A percentile compares a stretch with the other conserved stretches of the same genome.
Conservation (phyloP, 2,888 invertebrate species). For the Ephialtes manifestator region DNA sequence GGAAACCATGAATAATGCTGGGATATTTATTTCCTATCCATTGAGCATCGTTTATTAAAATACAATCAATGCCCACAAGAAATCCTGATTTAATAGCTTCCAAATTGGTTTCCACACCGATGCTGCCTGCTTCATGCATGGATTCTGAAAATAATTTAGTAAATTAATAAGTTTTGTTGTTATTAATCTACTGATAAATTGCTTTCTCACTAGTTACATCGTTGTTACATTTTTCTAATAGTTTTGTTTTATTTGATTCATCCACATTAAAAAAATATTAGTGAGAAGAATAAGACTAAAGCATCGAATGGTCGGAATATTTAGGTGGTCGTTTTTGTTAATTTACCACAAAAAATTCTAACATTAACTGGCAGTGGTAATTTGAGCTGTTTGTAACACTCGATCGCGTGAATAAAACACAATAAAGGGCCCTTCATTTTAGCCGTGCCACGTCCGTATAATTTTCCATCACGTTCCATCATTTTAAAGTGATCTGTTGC, state of each 20-base stretch:
- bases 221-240: no score
- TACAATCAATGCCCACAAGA: conserved; percentile 82
- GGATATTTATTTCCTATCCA: conserved; percentile 86
- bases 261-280: no score
- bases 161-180: not conserved
- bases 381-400: conserved; percentile 81
- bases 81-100: conserved; percentile 83
- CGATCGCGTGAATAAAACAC: conserved; percentile 85
- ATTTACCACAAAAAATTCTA: conserved; percentile 82
- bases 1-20: conserved; percentile 85
- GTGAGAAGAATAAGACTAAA: no score
- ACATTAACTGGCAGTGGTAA: conserved; percentile 85
- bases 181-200: not conserved
- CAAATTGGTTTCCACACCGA: conserved; percentile 77
- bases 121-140: conserved; percentile 84
- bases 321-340: no score
- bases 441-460: conserved; percentile 85
- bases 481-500: conserved; percentile 85
- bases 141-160: conserved; percentile 80
- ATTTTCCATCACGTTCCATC: conserved; percentile 79
- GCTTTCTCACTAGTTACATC: no score
- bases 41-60: conserved; percentile 84
- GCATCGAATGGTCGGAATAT: no score
- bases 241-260: no score
- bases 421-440: conserved; percentile 85